Evolutionary conservation across 2,113 vertebrate species (phyloP).

Genomic region (Caloenas nicobarica): DNA sequence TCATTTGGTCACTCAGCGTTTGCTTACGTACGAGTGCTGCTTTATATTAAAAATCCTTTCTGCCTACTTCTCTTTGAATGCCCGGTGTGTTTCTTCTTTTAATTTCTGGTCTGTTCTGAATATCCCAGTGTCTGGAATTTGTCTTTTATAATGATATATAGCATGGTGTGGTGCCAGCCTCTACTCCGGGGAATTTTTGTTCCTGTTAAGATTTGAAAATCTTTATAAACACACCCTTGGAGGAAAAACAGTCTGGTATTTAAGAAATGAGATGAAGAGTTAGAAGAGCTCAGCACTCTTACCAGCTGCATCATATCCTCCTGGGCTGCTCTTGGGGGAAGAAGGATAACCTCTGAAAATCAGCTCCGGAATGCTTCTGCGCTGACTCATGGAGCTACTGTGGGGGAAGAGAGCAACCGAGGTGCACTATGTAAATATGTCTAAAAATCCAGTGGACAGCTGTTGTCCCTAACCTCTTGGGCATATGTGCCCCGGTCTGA

Average conservation of each 20-base stretch:
- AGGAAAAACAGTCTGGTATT: not conserved
- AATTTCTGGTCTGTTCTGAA: not conserved
- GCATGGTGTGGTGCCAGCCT: not conserved
- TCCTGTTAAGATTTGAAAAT: slow-evolving; percentile 3
- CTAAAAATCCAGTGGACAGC: not conserved
- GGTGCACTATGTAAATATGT: not conserved
- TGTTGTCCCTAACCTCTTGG: not conserved
- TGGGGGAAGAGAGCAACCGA: not conserved
- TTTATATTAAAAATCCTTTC: not conserved
- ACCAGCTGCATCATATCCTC: not conserved
- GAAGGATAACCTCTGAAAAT: not conserved
- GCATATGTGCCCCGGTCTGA: not conserved
- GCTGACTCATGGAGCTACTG: not conserved
- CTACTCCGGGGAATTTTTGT: not conserved
- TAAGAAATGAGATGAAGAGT: not conserved
- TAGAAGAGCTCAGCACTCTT: not conserved
- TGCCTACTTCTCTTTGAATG: not conserved
- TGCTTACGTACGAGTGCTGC: not conserved
- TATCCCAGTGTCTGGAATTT: not conserved
- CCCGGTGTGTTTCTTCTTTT: not conserved
- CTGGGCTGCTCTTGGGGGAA: not conserved
- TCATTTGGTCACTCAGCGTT: not conserved
- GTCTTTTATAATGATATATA: not conserved
- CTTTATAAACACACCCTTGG: not conserved
- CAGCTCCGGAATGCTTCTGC: not conserved